phyloP scores from a whole-genome alignment of 2,113 vertebrate species.

The Nanorana parkeri region DNA sequence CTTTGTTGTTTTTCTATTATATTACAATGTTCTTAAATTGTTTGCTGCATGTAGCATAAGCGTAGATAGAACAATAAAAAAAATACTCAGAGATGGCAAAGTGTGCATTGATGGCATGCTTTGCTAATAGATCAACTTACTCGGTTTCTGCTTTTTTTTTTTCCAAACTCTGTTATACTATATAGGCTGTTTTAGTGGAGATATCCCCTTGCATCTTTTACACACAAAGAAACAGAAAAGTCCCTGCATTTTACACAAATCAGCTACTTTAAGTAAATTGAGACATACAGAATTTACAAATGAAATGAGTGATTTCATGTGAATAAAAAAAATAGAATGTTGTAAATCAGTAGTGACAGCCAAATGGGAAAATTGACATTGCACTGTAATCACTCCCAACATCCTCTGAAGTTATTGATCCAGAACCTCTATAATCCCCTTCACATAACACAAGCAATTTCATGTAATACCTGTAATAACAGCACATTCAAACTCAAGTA shows the following conservation, averaged over 20 bases:
- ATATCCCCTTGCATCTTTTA: slow-evolving; percentile 65
- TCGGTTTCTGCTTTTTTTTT: not conserved
- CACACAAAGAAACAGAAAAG: slow-evolving; percentile 69
- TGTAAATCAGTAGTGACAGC: slow-evolving; percentile 85
- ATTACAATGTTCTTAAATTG: not conserved
- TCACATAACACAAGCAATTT: slow-evolving; percentile 96
- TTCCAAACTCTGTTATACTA: not conserved
- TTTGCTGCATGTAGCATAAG: slow-evolving; percentile 1
- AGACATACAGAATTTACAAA: slow-evolving; percentile 86
- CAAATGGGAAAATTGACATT: slow-evolving; percentile 91
- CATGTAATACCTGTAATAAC: slow-evolving; percentile 98
- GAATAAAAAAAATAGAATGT: slow-evolving; percentile 83
- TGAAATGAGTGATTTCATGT: slow-evolving; percentile 85
- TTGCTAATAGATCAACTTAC: not conserved
- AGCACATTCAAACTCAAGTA: slow-evolving; percentile 89
- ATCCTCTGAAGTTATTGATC: slow-evolving; percentile 97
- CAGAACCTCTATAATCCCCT: slow-evolving; percentile 93
- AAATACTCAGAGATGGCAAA: no score
- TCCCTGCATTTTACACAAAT: slow-evolving; percentile 84
- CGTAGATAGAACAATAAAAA: slow-evolving; percentile 1
- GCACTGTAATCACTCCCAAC: slow-evolving; percentile 92
- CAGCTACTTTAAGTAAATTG: slow-evolving; percentile 86
- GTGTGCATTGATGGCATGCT: not conserved
- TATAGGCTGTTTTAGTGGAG: slow-evolving; percentile 23
- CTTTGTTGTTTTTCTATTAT: not conserved